Base-by-base conservation (phyloP, 2,888 invertebrate genomes). In the Drosophila meridionalis region DNA sequence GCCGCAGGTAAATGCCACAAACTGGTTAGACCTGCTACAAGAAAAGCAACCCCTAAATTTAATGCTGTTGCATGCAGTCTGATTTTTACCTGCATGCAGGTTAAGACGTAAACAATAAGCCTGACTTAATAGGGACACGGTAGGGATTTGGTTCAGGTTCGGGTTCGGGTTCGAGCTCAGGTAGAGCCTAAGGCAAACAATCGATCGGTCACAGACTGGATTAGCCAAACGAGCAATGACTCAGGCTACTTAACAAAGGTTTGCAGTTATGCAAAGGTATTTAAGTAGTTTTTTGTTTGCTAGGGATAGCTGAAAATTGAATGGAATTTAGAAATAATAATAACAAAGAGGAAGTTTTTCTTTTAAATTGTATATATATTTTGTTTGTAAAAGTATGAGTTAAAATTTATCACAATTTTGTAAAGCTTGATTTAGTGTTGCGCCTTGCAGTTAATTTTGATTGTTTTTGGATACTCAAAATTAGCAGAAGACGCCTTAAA, bases 321-420 rank as follows among this genome's bases (percentile, higher is more conserved):
- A 74, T 66, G 50, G 8, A 47, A 71, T 73, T 64, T n/a, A 48
- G 48, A 58, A 82, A 75, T 69, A 32, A 75, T 69, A 32, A 72
- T 50, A 68, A 73, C 59, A 65, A 72, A 70, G 40, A 8, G 3
- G 11, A 47, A 38, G 40, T 28, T 65, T 64, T 60, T 74, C 55
- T 50, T 75, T 47, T 65, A 62, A 82, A 76, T 71, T 69, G 68
- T 73, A 64, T 57, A 64, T 65, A 62, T 69, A 71, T 88, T 82
- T 77, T 42, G 20, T 20, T 80, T 87, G 73, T 81, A 78, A 38
- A 76, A 75, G 53, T 83, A 71, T 66, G 50, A 63, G 48, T 63
- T 80, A 80, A 86, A 86, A 88, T 78, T 32, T 90, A 87, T 87
- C 87, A 87, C 87, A 87, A 90, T 90, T 76, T 87, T 65, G 45